Evolutionary conservation across 2,113 vertebrate species (phyloP).

Genomic region (Nesospiza acunhae): DNA sequence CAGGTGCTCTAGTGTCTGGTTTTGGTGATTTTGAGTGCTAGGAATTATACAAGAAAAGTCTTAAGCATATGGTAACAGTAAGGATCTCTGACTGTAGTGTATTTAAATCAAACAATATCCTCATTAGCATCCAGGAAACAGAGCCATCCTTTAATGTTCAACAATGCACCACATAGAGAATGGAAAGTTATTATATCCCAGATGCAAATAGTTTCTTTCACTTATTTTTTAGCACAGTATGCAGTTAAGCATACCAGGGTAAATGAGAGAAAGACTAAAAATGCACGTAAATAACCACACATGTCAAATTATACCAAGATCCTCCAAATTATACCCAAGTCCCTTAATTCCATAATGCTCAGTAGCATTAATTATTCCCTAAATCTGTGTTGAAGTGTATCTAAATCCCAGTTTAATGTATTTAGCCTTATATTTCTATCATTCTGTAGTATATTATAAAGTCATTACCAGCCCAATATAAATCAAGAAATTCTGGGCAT

Average conservation of each 20-base stretch:
- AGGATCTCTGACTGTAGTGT: not conserved
- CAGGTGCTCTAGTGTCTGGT: not conserved
- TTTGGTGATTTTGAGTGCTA: not conserved
- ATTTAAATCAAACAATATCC: conserved; percentile 47
- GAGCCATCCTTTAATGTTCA: not conserved
- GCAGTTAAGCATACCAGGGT: not conserved
- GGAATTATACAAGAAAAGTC: not conserved
- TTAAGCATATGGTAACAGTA: conserved; percentile 19
- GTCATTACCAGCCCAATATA: not conserved
- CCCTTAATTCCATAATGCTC: not conserved
- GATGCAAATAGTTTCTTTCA: not conserved
- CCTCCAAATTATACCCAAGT: not conserved
- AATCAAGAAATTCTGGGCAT: not conserved
- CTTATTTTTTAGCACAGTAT: not conserved
- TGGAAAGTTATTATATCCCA: not conserved
- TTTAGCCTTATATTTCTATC: not conserved
- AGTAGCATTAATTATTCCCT: not conserved
- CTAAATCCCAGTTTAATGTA: not conserved
- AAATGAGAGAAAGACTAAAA: not conserved
- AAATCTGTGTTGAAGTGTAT: not conserved
- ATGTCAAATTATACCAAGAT: not conserved
- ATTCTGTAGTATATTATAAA: not conserved
- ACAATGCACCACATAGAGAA: not conserved
- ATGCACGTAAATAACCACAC: not conserved
- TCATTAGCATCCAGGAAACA: conserved; percentile 40